These are phyloP conservation scores for Drosophila neoperkinsi DNA, from an alignment of 2,888 invertebrate species.

Conservation along the genomic window DNA sequence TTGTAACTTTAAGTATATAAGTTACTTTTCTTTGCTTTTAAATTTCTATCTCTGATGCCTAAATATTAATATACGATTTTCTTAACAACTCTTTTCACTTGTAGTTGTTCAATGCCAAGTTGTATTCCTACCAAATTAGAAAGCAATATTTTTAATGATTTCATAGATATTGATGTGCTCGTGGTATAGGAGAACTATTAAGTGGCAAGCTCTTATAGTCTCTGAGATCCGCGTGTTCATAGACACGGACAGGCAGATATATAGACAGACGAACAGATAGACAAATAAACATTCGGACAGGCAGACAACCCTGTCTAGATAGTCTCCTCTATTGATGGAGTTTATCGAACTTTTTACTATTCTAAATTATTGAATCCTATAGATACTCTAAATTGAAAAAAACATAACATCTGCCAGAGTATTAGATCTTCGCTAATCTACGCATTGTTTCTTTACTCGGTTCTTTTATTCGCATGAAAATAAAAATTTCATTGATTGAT, in stretches of 20 bases:
- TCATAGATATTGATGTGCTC: not conserved
- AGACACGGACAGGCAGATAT: too few relatives aligned
- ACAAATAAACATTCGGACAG: not conserved
- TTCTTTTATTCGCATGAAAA: constrained; percentile 40
- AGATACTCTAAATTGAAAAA: not conserved
- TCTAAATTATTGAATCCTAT: not conserved
- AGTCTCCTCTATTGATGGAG: not conserved
- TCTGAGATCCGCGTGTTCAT: too few relatives aligned
- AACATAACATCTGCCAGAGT: not conserved
- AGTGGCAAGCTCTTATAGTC: too few relatives aligned
- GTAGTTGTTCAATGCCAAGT: not conserved
- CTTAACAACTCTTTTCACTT: not conserved
- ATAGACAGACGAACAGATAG: not conserved
- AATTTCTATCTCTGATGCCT: not conserved
- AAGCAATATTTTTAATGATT: not conserved
- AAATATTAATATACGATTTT: not conserved
- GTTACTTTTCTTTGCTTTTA: not conserved
- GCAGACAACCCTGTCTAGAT: too few relatives aligned
- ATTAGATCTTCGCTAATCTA: constrained; percentile 2
- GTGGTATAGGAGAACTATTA: too few relatives aligned
- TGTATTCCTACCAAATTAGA: not conserved
- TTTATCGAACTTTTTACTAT: not conserved
- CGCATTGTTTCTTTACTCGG: not conserved
- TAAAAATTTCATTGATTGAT: constrained; percentile 66
- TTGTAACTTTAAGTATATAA: too few relatives aligned